Conservation (phyloP, 2,113 vertebrate genomes). For the Podarcis muralis region DNA sequence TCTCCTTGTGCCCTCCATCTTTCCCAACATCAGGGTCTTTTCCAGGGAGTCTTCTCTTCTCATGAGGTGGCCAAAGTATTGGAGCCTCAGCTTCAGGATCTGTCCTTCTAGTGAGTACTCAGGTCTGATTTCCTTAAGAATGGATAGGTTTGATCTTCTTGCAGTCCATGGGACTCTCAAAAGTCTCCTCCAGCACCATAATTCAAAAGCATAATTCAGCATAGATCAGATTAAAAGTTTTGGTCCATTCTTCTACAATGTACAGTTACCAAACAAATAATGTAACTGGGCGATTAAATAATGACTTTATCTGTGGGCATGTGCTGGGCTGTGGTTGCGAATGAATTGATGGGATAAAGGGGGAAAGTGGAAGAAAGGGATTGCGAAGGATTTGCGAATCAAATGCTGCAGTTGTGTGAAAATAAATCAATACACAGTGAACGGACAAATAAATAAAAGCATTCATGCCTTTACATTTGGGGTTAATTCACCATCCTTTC, state of each 20-base stretch:
- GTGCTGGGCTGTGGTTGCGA: no score
- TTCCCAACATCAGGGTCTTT: no score
- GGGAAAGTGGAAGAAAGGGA: not conserved
- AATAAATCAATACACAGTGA: not conserved
- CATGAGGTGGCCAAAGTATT: no score
- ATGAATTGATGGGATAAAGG: not conserved
- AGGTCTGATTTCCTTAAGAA: no score
- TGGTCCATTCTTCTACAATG: not conserved
- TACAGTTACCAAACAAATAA: not conserved
- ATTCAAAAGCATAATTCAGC: not conserved
- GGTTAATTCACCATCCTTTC: constrained; percentile 38
- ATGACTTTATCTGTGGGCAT: not conserved
- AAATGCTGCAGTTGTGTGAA: not conserved
- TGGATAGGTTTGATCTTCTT: no score
- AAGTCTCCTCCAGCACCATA: no score
- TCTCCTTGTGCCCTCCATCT: no score
- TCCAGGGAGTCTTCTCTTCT: no score
- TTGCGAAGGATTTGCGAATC: no score
- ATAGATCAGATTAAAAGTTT: not conserved
- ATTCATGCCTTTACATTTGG: not conserved
- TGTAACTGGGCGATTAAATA: not conserved
- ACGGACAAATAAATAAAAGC: not conserved
- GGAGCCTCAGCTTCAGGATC: no score
- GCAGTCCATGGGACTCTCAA: no score
- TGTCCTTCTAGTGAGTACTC: no score